Base-by-base conservation (phyloP, 2,113 vertebrate genomes). In the Cyphomyrus discorhynchus region DNA sequence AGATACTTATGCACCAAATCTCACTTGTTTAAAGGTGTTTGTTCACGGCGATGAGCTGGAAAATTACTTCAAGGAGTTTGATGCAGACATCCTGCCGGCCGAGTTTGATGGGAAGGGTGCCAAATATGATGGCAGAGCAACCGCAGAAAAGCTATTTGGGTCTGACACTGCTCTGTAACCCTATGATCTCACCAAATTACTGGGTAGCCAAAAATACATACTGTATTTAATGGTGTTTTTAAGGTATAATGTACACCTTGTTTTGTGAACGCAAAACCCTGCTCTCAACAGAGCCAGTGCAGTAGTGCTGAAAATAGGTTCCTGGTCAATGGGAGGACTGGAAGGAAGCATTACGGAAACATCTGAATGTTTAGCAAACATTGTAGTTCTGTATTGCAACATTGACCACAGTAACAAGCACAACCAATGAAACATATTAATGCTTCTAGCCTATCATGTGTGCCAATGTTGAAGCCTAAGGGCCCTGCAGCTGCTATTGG, bases 1-100 rank as follows among this genome's bases (percentile, higher is more conserved):
- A 42, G 31, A 0, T 8, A 80, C 35, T 80, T 42, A 80, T 2
- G 17, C 42, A 45, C 24, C 19, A 84, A 84, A 84, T 84, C 82
- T 93, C 46, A 46, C 3, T 0, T 50, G 90, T 15, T 7, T 87
- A 50, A 74, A 99, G 98, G 97, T 99, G 62, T 97, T 97, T 86
- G 96, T 99, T 90, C 97, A 99, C 0, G 98, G 98, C 0, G 98
- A 99, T 1, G 97, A 98, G 92, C 95, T 99, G 89, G 96, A 97
- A 0, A 90, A 82, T 92, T 99, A 98, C 95, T 96, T 97, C 89
- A 96, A 96, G 93, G 98, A 98, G 89, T 97, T 99, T 0, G 96
- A 98, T 0, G 93, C 95, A 0, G 96, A 97, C 89, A 97, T 97
- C 92, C 93, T 99, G 90, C 98, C 98, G 0, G 92, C 95, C 47